Evolutionary conservation across 2,113 vertebrate species (phyloP).

Genomic region (Poecilia latipinna): DNA sequence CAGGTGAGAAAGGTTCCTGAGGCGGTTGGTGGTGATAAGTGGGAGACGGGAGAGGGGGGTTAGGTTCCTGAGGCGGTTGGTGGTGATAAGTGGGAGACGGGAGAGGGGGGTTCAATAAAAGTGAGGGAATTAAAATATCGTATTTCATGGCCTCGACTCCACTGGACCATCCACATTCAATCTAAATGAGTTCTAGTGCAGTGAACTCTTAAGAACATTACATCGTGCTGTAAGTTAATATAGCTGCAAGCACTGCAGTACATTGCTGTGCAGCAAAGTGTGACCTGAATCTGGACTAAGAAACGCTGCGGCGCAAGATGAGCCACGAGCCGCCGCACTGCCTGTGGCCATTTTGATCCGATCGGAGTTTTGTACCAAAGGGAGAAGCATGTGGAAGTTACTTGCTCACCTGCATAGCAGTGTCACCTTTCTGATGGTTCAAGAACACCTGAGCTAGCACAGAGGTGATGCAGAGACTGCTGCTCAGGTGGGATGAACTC

Average conservation of each 20-base stretch:
- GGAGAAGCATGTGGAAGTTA: background rate
- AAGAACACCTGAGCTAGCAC: constrained; percentile 19
- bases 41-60: background rate
- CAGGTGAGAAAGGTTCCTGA: constrained; percentile 43
- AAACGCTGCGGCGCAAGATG: constrained; percentile 39
- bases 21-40: background rate
- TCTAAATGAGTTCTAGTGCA: constrained; percentile 45
- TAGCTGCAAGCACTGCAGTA: constrained; percentile 59
- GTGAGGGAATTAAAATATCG: constrained; percentile 60
- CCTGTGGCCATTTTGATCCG: background rate
- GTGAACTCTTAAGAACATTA: constrained; percentile 39
- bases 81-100: background rate
- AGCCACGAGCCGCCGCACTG: constrained; percentile 5
- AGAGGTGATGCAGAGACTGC: background rate
- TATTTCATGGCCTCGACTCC: constrained; percentile 49
- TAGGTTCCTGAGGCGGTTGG: constrained; percentile 15
- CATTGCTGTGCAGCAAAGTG: constrained; percentile 57
- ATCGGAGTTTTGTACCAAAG: background rate
- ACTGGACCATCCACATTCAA: constrained; percentile 27
- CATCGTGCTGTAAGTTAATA: constrained; percentile 51
- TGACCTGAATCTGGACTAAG: constrained; percentile 54
- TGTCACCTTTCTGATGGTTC: constrained; percentile 2
- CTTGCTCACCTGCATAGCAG: background rate
- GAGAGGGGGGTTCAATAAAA: constrained; percentile 26
- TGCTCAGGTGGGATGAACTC: background rate